Conservation (phyloP, 2,888 invertebrate genomes). For the Trachelus tabidus region DNA sequence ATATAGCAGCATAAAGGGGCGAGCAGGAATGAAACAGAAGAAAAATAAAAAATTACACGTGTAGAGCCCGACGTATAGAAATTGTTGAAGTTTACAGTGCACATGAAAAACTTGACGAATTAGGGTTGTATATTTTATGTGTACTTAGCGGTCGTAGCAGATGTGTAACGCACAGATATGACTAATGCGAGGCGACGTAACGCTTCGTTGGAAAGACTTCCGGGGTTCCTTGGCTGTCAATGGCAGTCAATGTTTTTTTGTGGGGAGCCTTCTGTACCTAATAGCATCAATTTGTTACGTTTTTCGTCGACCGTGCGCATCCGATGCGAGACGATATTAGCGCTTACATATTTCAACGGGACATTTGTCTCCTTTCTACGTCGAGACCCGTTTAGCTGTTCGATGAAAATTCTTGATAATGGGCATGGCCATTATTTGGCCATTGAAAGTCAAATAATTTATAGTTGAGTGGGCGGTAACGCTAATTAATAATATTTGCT, state of each 20-base stretch:
- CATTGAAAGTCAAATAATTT: conserved; percentile 40
- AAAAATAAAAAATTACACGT: too few species aligned
- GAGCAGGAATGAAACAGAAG: too few species aligned
- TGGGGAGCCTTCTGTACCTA: conserved; percentile 30
- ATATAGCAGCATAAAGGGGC: too few species aligned
- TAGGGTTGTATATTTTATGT: too few species aligned
- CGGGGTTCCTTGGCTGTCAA: conserved; percentile 29
- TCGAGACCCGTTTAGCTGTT: background rate
- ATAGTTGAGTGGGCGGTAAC: conserved; percentile 32
- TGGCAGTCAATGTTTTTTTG: conserved; percentile 34
- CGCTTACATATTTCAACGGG: conserved; percentile 45
- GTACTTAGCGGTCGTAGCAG: background rate
- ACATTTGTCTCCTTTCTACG: conserved; percentile 41
- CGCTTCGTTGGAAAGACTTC: conserved; percentile 13
- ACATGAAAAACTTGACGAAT: too few species aligned
- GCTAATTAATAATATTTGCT: conserved; percentile 50
- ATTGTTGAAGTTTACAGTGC: too few species aligned
- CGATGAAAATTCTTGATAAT: too few species aligned
- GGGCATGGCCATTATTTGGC: background rate
- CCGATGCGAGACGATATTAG: conserved; percentile 20
- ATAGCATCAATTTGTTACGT: conserved; percentile 50
- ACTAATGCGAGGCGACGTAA: conserved; percentile 39
- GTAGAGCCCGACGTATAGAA: too few species aligned
- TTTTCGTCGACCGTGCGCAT: conserved; percentile 31
- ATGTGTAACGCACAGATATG: conserved; percentile 29